Conservation (phyloP, 2,888 invertebrate genomes). For the Drosophila setosimentum region DNA sequence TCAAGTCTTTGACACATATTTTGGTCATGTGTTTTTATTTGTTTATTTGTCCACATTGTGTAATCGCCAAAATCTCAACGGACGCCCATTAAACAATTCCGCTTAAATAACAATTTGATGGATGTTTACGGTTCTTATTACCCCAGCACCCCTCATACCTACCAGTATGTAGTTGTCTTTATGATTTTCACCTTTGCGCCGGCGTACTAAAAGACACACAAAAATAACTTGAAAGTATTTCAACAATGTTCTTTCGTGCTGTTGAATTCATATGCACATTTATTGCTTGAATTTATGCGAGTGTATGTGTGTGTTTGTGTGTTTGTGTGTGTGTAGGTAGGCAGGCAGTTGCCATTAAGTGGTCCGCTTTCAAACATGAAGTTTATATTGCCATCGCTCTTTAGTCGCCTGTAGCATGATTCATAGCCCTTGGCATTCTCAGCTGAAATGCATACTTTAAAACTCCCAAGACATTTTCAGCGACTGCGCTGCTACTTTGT, state of each 20-base stretch:
- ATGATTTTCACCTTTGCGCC: slow-evolving; percentile 73
- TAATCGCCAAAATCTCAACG: slow-evolving; percentile 33
- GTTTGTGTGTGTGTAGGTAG: background rate
- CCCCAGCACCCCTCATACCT: background rate
- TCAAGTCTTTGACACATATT: slow-evolving; percentile 9
- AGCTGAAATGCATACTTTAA: slow-evolving; percentile 41
- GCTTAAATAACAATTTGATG: slow-evolving; percentile 52
- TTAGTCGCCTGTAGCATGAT: slow-evolving; percentile 34
- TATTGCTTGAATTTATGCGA: background rate
- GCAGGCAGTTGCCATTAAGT: slow-evolving; percentile 20
- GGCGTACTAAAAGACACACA: slow-evolving; percentile 24
- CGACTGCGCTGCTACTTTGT: slow-evolving; percentile 18
- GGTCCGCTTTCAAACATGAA: slow-evolving; percentile 17
- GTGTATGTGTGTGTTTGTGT: background rate
- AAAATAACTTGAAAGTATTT: slow-evolving; percentile 43
- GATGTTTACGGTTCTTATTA: slow-evolving; percentile 38
- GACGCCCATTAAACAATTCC: slow-evolving; percentile 63
- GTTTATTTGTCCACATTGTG: slow-evolving; percentile 8
- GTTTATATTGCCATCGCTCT: slow-evolving; percentile 20
- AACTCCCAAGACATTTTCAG: slow-evolving; percentile 32
- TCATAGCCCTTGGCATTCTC: slow-evolving; percentile 43
- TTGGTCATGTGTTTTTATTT: slow-evolving; percentile 9
- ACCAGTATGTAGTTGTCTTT: slow-evolving; percentile 20
- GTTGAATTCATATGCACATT: slow-evolving; percentile 2
- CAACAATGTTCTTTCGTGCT: slow-evolving; percentile 41